Conservation (phyloP, 2,888 invertebrate species). For the Parochlus steinenii region DNA sequence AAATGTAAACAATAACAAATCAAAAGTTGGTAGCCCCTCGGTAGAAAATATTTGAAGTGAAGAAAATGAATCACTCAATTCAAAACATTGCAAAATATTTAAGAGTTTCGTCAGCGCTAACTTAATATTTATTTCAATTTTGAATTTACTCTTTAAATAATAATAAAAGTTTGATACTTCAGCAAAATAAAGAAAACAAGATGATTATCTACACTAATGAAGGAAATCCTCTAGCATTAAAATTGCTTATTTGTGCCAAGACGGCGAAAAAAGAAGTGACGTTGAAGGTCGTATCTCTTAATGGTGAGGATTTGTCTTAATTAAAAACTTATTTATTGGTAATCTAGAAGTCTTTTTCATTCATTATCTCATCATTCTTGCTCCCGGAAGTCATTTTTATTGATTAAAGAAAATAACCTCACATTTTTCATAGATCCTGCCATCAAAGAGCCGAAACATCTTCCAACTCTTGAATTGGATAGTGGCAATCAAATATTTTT, state of each 20-base stretch:
- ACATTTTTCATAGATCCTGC: slow-evolving; percentile 27
- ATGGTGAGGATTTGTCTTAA: slow-evolving; percentile 33
- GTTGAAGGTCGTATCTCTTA: slow-evolving; percentile 39
- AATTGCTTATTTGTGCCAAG: slow-evolving; percentile 52
- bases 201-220: slow-evolving; percentile 61
- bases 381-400: slow-evolving; percentile 6
- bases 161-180: background rate
- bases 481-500: slow-evolving; percentile 48
- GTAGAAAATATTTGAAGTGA: too few species aligned
- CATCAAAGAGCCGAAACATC: slow-evolving; percentile 37
- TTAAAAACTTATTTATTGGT: slow-evolving; percentile 1
- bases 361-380: slow-evolving; percentile 7
- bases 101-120: too few species aligned
- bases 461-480: slow-evolving; percentile 49
- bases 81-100: too few species aligned
- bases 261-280: slow-evolving; percentile 40
- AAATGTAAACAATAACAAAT: too few species aligned
- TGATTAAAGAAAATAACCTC: background rate
- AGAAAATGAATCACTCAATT: too few species aligned
- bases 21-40: too few species aligned
- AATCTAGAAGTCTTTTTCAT: slow-evolving; percentile 7
- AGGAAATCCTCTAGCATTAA: slow-evolving; percentile 59
- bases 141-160: too few species aligned
- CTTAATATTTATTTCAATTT: too few species aligned
- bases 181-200: slow-evolving; percentile 21